These are phyloP conservation scores for Pelosia muscerda DNA, from an alignment of 2,888 invertebrate genomes.

Conservation along the genomic window DNA sequence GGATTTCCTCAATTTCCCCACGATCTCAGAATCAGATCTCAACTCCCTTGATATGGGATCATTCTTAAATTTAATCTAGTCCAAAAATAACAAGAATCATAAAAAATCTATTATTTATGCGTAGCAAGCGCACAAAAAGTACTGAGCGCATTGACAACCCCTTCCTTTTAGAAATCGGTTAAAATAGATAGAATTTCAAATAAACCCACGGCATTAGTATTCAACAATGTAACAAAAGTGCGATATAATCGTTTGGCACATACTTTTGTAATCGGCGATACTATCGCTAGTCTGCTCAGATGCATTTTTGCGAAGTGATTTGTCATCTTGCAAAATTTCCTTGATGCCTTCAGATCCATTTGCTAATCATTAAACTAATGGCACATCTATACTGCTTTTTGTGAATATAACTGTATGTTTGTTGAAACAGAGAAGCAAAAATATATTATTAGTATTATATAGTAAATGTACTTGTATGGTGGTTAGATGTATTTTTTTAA, in stretches of 20 bases:
- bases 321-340: constrained; percentile 21
- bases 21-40: too few relatives aligned
- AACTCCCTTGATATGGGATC: too few relatives aligned
- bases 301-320: constrained; percentile 36
- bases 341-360: background rate
- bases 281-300: background rate
- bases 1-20: too few relatives aligned
- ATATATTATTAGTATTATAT: too few relatives aligned
- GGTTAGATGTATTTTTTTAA: too few relatives aligned
- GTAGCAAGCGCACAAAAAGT: too few relatives aligned
- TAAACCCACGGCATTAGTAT: background rate
- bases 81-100: too few relatives aligned
- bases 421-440: background rate
- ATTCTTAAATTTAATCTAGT: too few relatives aligned
- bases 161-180: too few relatives aligned
- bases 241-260: constrained; percentile 16
- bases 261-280: constrained; percentile 14
- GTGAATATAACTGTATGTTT: background rate
- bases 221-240: constrained; percentile 7
- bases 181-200: background rate
- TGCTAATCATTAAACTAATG: background rate
- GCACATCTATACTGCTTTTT: background rate
- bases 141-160: too few relatives aligned
- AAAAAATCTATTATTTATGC: too few relatives aligned
- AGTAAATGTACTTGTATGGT: too few relatives aligned